Base-by-base conservation (phyloP, 2,888 invertebrate species). In the Temnothorax ravouxi region DNA sequence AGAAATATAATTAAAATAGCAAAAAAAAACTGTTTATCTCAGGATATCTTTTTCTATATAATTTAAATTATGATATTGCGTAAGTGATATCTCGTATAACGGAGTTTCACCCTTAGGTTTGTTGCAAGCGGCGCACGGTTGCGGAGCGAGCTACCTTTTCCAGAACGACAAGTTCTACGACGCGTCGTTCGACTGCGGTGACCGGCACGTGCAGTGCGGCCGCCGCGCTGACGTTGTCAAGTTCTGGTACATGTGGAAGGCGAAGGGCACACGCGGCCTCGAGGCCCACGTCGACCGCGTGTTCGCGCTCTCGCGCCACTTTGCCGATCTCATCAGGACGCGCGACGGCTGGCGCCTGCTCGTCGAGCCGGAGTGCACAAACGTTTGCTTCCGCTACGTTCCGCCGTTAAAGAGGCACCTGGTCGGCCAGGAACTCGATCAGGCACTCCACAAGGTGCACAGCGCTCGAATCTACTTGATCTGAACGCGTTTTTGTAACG, bases 171-270 rank as follows among this genome's bases (percentile, higher is more conserved):
- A 98, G 95, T 98, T 98, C 94, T 98, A 98, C 95, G 98, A 98
- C 93, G 97, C 97, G 0, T 95, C 96, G 11, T 98, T 96, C 92
- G 98, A 98, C 91, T 97, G 97, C 0, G 98, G 98, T 0, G 98
- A 98, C 93, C 99, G 99, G 93, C 98, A 99, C 91, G 97, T 99
- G 59, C 99, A 99, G 94, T 99, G 99, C 94, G 99, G 99, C 0
- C 96, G 99, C 0, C 96, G 99, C 90, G 99, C 98, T 1, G 99
- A 99, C 94, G 98, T 99, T 13, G 96, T 99, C 86, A 99, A 99
- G 95, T 98, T 99, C 94, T 99, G 99, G 99, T 97, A 99, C 93
- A 99, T 99, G 98, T 99, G 99, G 99, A 98, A 99, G 93, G 98
- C 99, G 6, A 99, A 99, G 95, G 98, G 98, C 0, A 97, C 96